Percentiles rank a stretch among this genome's conserved stretches.
phyloP scores from a whole-genome alignment of 1,140 invertebrate genomes.

The Sinonovacula constricta region DNA sequence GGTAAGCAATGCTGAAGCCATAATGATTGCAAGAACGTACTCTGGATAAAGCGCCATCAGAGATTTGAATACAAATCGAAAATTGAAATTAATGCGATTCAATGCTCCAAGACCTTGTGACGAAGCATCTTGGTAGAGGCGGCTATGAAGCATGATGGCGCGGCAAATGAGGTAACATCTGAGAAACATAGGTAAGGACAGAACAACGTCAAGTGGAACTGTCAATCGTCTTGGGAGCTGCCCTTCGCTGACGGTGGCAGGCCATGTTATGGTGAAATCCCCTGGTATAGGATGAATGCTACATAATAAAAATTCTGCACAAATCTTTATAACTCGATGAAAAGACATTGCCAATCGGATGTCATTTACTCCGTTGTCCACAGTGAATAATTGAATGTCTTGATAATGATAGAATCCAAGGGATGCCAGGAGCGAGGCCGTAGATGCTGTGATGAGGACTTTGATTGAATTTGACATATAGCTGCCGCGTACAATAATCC shows the following conservation, averaged over 20 bases:
- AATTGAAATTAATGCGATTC: constrained; percentile 76
- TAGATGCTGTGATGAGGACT: constrained; percentile 69
- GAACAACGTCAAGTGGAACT: constrained; percentile 70
- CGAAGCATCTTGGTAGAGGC: constrained; percentile 75
- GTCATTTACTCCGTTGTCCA: constrained; percentile 76
- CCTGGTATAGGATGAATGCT: constrained; percentile 76
- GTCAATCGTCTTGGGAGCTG: constrained; percentile 30
- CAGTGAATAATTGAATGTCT: constrained; percentile 71
- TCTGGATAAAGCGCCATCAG: constrained; percentile 77
- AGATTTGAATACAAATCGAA: constrained; percentile 78
- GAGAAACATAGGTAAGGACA: constrained; percentile 77
- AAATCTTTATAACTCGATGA: constrained; percentile 60
- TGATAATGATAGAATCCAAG: constrained; percentile 71
- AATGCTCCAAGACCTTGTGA: constrained; percentile 77
- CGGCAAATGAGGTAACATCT: constrained; percentile 74
- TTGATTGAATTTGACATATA: constrained; percentile 69
- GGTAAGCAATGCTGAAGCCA: constrained; percentile 70
- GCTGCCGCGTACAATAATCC: constrained; percentile 50
- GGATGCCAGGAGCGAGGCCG: constrained; percentile 69
- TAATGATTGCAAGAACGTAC: constrained; percentile 74
- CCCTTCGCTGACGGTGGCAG: constrained; percentile 54
- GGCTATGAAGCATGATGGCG: constrained; percentile 75
- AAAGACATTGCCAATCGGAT: constrained; percentile 71
- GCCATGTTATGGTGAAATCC: constrained; percentile 54
- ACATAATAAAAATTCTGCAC: constrained; percentile 73